Evolutionary conservation across 2,797 vertebrate genomes (phyloP).

Genomic region (Pangasius larnaudii): DNA sequence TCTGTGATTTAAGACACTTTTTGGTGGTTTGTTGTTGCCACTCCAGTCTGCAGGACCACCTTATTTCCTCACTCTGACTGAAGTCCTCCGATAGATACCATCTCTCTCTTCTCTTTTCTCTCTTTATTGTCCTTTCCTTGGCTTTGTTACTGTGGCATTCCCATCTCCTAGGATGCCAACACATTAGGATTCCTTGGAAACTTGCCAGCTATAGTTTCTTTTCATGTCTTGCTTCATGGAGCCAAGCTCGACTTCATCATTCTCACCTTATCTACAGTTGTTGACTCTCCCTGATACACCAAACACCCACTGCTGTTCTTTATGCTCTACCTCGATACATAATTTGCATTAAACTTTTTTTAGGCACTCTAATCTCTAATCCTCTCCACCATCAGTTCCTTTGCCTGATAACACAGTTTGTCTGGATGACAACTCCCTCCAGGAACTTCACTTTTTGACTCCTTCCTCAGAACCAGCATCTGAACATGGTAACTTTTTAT

Average conservation of each 20-base stretch:
- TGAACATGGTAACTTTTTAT: not conserved
- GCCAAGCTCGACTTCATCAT: not conserved
- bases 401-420: not conserved
- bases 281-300: not conserved
- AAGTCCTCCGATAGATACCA: not conserved
- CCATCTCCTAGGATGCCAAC: not conserved
- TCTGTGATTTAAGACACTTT: not conserved
- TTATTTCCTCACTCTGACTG: not conserved
- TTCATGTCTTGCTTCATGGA: not conserved
- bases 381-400: not conserved
- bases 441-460: not conserved
- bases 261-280: not conserved
- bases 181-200: not conserved
- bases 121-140: not conserved
- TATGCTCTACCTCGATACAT: too few species aligned
- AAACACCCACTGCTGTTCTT: not conserved
- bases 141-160: not conserved
- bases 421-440: not conserved
- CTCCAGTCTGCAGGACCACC: not conserved
- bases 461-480: not conserved
- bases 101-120: not conserved
- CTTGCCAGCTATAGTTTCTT: not conserved
- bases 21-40: not conserved
- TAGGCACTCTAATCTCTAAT: not conserved
- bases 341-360: constrained; percentile 2